Evolutionary conservation across 1,140 invertebrate species (phyloP), one percentile per base, ranked within the genome.

Genomic region (Vollenhovia emeryi): DNA sequence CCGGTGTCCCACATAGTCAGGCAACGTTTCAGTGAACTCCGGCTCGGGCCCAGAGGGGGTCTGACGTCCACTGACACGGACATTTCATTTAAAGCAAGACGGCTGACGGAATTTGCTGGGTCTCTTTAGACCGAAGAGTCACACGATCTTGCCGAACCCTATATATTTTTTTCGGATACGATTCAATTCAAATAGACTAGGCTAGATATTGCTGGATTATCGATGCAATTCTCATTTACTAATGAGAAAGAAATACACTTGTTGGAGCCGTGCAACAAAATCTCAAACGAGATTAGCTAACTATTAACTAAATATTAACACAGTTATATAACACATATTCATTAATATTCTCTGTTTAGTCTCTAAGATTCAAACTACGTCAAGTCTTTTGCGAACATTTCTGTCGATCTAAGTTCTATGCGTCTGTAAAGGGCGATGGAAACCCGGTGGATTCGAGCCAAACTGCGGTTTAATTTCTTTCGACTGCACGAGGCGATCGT

Each of bases 71-170:
- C 62, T 86, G 86, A 85, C 86, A 86, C 59, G 73, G 84, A 88
- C 84, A 87, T 92, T 92, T 90, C 86, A 88, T 92, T 92, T 86
- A 62, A 87, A 91, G 80, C 87, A 64, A 91, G 55, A 85, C 79
- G 59, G 69, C 66, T 76, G 64, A 55, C 79, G 62, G 86, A 68
- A 86, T 87, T 87, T 43, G 69, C 80, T 30, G 33, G 21, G 45
- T 62, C 21, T 36, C 43, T 27, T 64, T 43, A 7, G 48, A 55
- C 55, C 62, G 48, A 55, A 45, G 27, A 86, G 55, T 69, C 36
- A 69, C 50, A 64, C 73, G 84, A 84, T 85, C 85, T 55, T 62
- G 68, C 62, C 75, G 83, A 86, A 68, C 85, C 86, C 66, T 64
- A 69, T 68, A 86, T 80, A 69, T 87, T 86, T 88, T n/a, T 83